Conservation (phyloP, 2,888 invertebrate species). For the Ephialtes manifestator region DNA sequence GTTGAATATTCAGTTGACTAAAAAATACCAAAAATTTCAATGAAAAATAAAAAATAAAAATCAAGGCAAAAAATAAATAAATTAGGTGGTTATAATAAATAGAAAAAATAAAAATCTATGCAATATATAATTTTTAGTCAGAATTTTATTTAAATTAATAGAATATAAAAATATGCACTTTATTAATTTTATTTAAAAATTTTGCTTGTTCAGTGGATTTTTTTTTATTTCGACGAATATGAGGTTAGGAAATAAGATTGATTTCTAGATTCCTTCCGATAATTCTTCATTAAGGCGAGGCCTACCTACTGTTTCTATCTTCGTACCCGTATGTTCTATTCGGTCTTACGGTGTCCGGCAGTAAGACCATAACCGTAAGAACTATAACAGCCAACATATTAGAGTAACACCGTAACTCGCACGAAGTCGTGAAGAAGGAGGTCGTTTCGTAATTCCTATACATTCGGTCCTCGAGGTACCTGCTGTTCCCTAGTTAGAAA, state of each 20-base stretch:
- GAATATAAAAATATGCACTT: too few species aligned
- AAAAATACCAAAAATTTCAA: too few species aligned
- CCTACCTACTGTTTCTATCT: conserved; percentile 8
- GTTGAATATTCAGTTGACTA: too few species aligned
- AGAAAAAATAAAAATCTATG: too few species aligned
- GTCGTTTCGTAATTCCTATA: conserved; percentile 38
- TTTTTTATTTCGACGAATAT: neutral
- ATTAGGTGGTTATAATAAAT: too few species aligned
- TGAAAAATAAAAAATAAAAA: too few species aligned
- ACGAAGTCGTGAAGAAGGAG: conserved; percentile 40
- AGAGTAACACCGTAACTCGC: conserved; percentile 3
- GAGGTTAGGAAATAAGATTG: conserved; percentile 27
- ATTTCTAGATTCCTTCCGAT: conserved; percentile 15
- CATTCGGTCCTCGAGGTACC: conserved; percentile 23
- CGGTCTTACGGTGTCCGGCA: conserved; percentile 8
- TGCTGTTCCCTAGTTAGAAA: conserved; percentile 50
- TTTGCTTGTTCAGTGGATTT: too few species aligned
- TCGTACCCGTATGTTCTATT: neutral
- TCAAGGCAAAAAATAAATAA: too few species aligned
- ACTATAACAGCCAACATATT: conserved; percentile 27
- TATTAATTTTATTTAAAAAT: too few species aligned
- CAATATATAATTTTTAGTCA: too few species aligned
- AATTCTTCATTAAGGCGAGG: conserved; percentile 27
- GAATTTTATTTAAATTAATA: too few species aligned
- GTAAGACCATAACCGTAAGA: conserved; percentile 22